A percentile compares a stretch with the other conserved stretches of the same genome.
Evolutionary conservation across 2,113 vertebrate species (phyloP).

Genomic region (Dunckerocampus dactyliophorus): DNA sequence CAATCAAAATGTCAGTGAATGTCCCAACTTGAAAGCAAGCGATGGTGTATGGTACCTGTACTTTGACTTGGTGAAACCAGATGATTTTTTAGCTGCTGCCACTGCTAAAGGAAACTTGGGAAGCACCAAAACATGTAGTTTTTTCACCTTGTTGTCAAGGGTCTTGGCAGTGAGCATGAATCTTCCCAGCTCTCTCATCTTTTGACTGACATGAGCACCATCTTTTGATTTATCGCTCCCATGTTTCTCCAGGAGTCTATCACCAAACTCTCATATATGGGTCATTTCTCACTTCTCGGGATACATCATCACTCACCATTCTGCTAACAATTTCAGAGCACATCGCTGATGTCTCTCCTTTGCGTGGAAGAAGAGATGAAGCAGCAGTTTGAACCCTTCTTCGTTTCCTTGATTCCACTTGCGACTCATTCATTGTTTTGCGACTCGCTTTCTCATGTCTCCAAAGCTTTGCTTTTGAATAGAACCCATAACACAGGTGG

Average conservation of each 20-base stretch:
- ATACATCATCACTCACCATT: neutral
- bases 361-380: slow-evolving; percentile 1
- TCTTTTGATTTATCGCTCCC: neutral
- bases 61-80: neutral
- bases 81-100: too few species aligned
- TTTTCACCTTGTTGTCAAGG: neutral
- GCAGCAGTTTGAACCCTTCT: neutral
- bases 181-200: slow-evolving; percentile 11
- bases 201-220: slow-evolving; percentile 7
- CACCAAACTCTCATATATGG: slow-evolving; percentile 9
- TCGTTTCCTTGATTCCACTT: neutral
- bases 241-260: slow-evolving; percentile 7
- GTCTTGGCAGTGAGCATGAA: slow-evolving; percentile 8
- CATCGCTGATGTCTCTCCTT: neutral
- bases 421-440: neutral
- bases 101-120: too few species aligned
- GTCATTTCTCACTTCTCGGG: neutral
- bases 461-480: neutral
- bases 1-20: slow-evolving; percentile 6
- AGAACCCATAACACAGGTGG: neutral
- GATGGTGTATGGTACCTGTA: slow-evolving; percentile 3
- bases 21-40: slow-evolving; percentile 12
- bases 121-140: too few species aligned
- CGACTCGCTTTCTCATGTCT: neutral
- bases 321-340: neutral